These are phyloP conservation scores for Drosophila mimetica DNA, from an alignment of 2,888 invertebrate species.

Conservation along the genomic window DNA sequence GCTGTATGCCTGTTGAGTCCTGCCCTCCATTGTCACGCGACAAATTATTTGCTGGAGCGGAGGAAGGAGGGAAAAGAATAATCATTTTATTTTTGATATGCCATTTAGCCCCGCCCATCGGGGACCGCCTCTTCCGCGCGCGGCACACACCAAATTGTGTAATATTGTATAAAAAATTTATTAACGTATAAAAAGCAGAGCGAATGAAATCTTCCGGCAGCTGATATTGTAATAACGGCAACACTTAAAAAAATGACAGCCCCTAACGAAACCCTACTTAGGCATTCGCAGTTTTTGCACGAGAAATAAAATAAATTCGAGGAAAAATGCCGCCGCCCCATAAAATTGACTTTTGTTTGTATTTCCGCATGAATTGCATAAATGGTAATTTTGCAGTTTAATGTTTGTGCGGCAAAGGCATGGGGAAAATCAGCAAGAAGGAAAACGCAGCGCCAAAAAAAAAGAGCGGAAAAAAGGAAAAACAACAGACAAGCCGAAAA, in stretches of 20 bases:
- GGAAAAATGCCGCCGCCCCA: conserved; percentile 53
- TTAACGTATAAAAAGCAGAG: conserved; percentile 61
- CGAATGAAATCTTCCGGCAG: conserved; percentile 67
- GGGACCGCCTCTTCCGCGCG: conserved; percentile 6
- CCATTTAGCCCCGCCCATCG: conserved; percentile 58
- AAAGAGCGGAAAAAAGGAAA: conserved; percentile 25
- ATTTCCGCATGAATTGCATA: conserved; percentile 81
- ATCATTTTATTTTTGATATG: conserved; percentile 77
- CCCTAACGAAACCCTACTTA: conserved; percentile 25
- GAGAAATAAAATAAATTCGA: conserved; percentile 24
- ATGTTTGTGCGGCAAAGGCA: conserved; percentile 63
- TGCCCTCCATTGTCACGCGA: conserved; percentile 55
- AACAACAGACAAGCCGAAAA: conserved; percentile 46
- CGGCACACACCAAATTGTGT: conserved; percentile 64
- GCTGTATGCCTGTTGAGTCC: conserved; percentile 71
- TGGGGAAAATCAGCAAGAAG: conserved; percentile 18
- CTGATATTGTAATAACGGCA: conserved; percentile 77
- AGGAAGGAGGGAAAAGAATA: conserved; percentile 44
- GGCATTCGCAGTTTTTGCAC: conserved; percentile 16
- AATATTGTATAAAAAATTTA: conserved; percentile 79
- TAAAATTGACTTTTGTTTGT: conserved; percentile 80
- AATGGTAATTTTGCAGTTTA: conserved; percentile 80
- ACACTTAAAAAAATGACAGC: conserved; percentile 74
- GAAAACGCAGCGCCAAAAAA: conserved; percentile 37
- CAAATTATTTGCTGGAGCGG: conserved; percentile 71